Base-by-base conservation (phyloP, 2,797 vertebrate genomes). In the Mus spretus region DNA sequence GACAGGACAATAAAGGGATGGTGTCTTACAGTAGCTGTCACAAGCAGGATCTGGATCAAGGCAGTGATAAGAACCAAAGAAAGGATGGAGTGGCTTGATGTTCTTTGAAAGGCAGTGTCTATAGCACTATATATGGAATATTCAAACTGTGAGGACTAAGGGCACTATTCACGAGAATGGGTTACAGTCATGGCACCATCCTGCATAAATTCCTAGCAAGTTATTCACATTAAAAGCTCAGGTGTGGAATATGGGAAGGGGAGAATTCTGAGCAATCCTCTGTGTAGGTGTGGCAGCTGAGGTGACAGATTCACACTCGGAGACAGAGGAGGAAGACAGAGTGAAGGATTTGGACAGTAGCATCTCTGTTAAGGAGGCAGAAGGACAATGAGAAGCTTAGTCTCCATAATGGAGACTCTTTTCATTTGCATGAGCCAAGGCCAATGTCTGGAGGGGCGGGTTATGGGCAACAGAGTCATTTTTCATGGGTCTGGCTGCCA, bases 401-500 rank as follows among this genome's bases (percentile, higher is more conserved):
- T 95, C 89, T 97, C 96, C 44, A 90, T 96, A 85, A 95, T 96
- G 93, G 94, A 96, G 89, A 91, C 88, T 92, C 63, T 91, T 47
- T 97, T 91, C 3, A 2, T 97, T 93, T 90, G 70, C 96, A 90
- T 97, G 50, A 97, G 95, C 83, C 53, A 95, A 80, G 93, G 92
- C 97, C 86, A 77, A 0, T 0, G 84, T 88, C 91, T 83, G 79
- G 9, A 28, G 84, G n/a, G 55, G 77, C 3, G 14, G 86, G n/a
- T 44, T 5, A 57, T 86, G 92, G 94, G 92, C 89, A 86, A 13
- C 7, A 1, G 65, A 96, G 97, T 98, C 96, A 94, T 97, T 98
- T 95, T 94, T 97, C 96, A 97, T 80, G n/a, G 89, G 47, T 92
- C 93, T 13, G 15, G 78, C 97, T 97, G 97, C 94, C 97, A 26